These are phyloP conservation scores for Aphis craccivora DNA, from an alignment of 1,140 invertebrate species.

Conservation along the genomic window DNA sequence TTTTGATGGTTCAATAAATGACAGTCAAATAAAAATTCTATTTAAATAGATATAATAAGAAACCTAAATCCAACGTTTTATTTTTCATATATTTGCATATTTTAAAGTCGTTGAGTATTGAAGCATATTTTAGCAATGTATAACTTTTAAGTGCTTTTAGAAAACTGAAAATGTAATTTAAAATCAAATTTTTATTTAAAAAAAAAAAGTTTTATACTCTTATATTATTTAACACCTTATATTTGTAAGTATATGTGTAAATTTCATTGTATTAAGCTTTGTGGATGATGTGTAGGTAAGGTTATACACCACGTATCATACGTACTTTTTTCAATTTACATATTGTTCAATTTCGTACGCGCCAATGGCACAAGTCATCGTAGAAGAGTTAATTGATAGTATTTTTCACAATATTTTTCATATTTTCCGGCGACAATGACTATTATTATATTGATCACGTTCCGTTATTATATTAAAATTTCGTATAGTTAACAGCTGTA, in stretches of 20 bases:
- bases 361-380: neutral
- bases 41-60: neutral
- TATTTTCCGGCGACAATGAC: neutral
- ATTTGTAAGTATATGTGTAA: neutral
- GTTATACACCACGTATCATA: neutral
- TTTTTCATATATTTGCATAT: neutral
- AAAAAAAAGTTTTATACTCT: neutral
- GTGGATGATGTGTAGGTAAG: neutral
- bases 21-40: neutral
- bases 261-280: neutral
- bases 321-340: neutral
- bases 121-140: neutral
- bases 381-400: neutral
- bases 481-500: neutral
- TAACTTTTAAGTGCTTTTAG: neutral
- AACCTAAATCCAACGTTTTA: neutral
- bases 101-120: neutral
- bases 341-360: neutral
- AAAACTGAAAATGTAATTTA: neutral
- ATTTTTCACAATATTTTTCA: neutral
- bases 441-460: neutral
- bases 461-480: neutral
- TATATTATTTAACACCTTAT: neutral
- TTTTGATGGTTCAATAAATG: neutral
- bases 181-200: neutral